Percentiles rank a stretch among this genome's conserved stretches.
Conservation (phyloP, 2,888 invertebrate genomes). For the Monoplex corrugatus region DNA sequence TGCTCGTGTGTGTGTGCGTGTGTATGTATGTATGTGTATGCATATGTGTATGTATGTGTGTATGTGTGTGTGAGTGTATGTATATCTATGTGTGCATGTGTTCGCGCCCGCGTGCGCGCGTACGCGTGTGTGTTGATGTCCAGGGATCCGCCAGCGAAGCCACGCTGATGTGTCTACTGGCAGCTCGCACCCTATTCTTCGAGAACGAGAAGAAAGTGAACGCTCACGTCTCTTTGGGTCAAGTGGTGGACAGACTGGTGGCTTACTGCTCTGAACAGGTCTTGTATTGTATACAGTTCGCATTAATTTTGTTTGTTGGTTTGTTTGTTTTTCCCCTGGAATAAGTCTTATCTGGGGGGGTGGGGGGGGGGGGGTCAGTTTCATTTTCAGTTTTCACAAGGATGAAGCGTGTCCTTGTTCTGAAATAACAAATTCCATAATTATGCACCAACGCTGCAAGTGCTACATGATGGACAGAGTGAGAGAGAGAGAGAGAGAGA, state of each 20-base stretch:
- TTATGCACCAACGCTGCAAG: too few relatives aligned
- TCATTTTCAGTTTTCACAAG: too few relatives aligned
- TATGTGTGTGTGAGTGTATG: constrained; percentile 27
- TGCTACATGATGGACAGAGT: too few relatives aligned
- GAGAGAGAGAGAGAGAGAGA: too few relatives aligned
- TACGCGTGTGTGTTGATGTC: constrained; percentile 53
- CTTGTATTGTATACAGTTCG: too few relatives aligned
- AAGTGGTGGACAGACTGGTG: constrained; percentile 94
- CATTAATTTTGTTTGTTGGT: too few relatives aligned
- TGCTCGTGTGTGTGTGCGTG: neutral
- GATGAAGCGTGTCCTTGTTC: neutral
- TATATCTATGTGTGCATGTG: constrained; percentile 1
- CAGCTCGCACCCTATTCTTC: constrained; percentile 94
- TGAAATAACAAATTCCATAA: too few relatives aligned
- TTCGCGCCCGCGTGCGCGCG: too few relatives aligned
- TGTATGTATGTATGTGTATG: constrained; percentile 22
- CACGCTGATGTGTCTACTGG: constrained; percentile 94
- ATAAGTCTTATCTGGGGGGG: too few relatives aligned
- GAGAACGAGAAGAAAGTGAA: constrained; percentile 80
- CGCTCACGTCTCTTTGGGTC: constrained; percentile 85
- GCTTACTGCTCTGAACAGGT: constrained; percentile 98
- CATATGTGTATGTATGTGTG: constrained; percentile 26
- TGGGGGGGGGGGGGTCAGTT: too few relatives aligned
- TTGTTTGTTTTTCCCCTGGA: too few relatives aligned
- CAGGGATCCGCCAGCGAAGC: constrained; percentile 97